Evolutionary conservation across 2,113 vertebrate species (phyloP).

Genomic region (Lophura nycthemera): DNA sequence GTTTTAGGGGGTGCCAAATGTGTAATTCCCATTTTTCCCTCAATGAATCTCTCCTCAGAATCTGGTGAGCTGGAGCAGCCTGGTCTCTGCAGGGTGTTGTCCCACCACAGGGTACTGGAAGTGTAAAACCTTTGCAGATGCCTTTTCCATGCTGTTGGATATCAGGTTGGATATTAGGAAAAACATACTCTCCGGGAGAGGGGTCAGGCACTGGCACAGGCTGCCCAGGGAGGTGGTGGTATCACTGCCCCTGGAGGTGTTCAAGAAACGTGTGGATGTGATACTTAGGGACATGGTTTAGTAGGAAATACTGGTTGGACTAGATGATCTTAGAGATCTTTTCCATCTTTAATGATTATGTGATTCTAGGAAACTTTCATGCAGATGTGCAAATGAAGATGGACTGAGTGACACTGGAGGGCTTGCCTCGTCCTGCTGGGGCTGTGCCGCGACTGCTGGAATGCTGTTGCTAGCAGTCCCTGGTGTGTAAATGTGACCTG

Average conservation of each 20-base stretch:
- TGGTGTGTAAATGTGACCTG: fast-evolving
- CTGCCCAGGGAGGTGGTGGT: no score
- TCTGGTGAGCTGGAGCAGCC: not conserved
- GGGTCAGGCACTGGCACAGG: no score
- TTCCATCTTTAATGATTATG: no score
- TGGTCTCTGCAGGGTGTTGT: not conserved
- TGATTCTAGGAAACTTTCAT: not conserved
- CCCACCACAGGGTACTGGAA: not conserved
- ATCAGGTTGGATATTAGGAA: no score
- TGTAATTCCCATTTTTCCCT: not conserved
- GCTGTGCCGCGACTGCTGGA: not conserved
- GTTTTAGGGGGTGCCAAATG: not conserved
- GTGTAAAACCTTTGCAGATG: not conserved
- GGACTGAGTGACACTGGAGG: not conserved
- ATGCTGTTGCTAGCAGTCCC: conserved; percentile 8
- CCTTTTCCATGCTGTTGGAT: not conserved
- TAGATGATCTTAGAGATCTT: no score
- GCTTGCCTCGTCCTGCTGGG: fast-evolving
- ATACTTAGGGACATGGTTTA: no score
- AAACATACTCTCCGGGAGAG: no score
- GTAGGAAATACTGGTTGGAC: no score
- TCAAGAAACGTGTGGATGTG: no score
- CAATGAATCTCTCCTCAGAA: not conserved
- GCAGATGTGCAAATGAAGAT: not conserved
- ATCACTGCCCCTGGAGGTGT: no score